Conservation (phyloP, 2,888 invertebrate genomes). For the Lordiphosa fenestrarum region DNA sequence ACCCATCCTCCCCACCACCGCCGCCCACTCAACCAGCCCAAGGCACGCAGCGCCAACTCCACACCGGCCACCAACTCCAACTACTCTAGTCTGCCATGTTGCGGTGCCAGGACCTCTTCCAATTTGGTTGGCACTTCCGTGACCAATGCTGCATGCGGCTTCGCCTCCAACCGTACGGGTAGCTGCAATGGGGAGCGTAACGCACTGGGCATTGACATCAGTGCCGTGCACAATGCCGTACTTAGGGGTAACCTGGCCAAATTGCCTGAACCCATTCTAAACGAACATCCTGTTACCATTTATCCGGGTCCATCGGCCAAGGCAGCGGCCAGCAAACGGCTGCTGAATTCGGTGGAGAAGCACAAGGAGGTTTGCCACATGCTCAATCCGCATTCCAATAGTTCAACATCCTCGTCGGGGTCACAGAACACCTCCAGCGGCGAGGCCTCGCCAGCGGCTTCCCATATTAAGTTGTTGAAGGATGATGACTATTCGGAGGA, state of each 20-base stretch:
- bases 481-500: constrained; percentile 90
- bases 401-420: constrained; percentile 64
- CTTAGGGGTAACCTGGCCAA: constrained; percentile 79
- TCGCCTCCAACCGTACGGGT: constrained; percentile 54
- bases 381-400: constrained; percentile 70
- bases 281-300: constrained; percentile 86
- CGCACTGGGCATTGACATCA: constrained; percentile 79
- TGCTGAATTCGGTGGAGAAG: constrained; percentile 85
- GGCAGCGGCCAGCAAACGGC: constrained; percentile 44
- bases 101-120: constrained; percentile 68
- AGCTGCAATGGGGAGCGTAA: constrained; percentile 79
- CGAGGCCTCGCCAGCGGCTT: constrained; percentile 62
- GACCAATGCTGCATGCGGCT: constrained; percentile 42
- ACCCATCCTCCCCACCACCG: constrained; percentile 7
- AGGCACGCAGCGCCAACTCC: constrained; percentile 72
- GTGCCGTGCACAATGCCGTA: constrained; percentile 80
- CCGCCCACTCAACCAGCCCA: constrained; percentile 68
- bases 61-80: constrained; percentile 76
- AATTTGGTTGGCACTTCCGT: constrained; percentile 39
- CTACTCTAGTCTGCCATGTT: constrained; percentile 80
- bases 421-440: constrained; percentile 63
- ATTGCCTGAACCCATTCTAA: constrained; percentile 80
- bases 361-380: constrained; percentile 89
- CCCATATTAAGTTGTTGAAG: constrained; percentile 53
- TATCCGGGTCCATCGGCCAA: constrained; percentile 82